Evolutionary conservation across 2,888 invertebrate genomes (phyloP).

Genomic region (Amblyteles armatorius): DNA sequence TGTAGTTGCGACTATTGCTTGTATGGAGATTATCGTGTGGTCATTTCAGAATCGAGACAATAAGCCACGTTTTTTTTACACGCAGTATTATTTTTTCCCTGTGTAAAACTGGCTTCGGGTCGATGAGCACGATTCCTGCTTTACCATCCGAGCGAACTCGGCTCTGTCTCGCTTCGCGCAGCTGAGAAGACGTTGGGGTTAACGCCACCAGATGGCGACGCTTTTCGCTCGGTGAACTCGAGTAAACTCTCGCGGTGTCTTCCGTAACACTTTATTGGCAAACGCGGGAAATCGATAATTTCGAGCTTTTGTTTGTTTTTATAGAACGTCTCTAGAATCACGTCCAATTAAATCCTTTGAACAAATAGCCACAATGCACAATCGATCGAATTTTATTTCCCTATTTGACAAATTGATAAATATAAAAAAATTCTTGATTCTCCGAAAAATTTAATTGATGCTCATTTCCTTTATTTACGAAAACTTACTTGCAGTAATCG

Average conservation of each 20-base stretch:
- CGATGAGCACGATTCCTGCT: conserved; percentile 45
- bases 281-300: conserved; percentile 51
- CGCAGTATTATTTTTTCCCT: conserved; percentile 42
- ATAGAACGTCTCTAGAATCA: not conserved
- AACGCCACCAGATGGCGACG: conserved; percentile 65
- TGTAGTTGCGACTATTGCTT: too few relatives aligned
- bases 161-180: conserved; percentile 14
- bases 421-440: not conserved
- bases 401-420: too few relatives aligned
- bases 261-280: not conserved
- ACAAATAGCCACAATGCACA: not conserved
- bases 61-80: not conserved
- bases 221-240: conserved; percentile 25
- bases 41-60: not conserved
- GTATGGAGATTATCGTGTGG: too few relatives aligned
- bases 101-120: conserved; percentile 67
- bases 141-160: conserved; percentile 57
- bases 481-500: conserved; percentile 47
- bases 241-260: not conserved
- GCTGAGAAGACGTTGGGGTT: not conserved
- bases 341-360: not conserved
- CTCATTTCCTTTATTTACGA: not conserved
- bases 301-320: not conserved
- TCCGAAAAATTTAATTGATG: not conserved
- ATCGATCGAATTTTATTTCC: not conserved